Conservation (phyloP, 2,113 vertebrate species). For the Mobula hypostoma region DNA sequence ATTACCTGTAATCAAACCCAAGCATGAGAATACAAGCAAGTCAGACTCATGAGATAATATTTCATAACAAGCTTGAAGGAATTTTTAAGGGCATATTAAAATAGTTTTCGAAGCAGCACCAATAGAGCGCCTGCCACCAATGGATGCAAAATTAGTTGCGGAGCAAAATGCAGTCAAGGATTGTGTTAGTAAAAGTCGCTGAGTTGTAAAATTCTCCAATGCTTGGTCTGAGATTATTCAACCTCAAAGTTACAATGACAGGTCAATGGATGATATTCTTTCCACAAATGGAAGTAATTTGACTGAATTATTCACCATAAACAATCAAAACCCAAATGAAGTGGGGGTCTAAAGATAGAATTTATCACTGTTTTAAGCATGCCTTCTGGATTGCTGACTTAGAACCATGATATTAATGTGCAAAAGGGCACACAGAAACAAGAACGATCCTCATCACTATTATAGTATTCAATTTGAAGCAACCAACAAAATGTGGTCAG, state of each 20-base stretch:
- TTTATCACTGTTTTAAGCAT: background rate
- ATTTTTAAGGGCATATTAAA: background rate
- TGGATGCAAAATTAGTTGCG: background rate
- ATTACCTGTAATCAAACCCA: background rate
- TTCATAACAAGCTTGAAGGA: background rate
- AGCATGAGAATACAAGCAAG: background rate
- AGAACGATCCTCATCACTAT: background rate
- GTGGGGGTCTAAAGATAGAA: background rate
- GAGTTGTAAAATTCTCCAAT: background rate
- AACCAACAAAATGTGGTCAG: no score
- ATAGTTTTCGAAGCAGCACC: background rate
- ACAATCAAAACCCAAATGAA: background rate
- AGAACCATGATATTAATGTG: background rate
- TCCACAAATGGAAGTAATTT: background rate
- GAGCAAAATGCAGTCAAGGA: background rate
- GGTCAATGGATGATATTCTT: background rate
- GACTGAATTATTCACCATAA: background rate
- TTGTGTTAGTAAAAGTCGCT: background rate
- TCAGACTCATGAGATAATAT: background rate
- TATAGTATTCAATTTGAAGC: background rate
- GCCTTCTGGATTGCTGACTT: background rate
- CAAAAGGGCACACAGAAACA: background rate
- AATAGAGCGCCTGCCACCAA: background rate
- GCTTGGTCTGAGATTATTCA: background rate
- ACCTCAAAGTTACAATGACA: background rate